Conservation (phyloP, 2,113 vertebrate species). For the Centropristis striata region DNA sequence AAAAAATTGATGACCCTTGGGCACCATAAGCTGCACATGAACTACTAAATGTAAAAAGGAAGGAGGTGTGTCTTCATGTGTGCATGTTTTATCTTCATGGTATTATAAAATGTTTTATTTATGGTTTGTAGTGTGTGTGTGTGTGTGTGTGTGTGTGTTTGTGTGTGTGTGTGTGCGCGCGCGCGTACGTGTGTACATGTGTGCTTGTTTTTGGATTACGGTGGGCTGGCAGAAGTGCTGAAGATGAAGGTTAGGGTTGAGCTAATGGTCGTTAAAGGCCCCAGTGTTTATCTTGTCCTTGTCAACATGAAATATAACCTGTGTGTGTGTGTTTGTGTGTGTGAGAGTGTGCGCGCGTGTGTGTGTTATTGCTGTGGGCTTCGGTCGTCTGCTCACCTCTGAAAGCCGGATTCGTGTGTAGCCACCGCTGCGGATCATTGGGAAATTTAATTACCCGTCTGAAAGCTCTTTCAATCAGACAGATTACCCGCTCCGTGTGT, state of each 20-base stretch:
- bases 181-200: conserved; percentile 1
- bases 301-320: conserved; percentile 81
- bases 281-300: conserved; percentile 80
- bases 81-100: conserved; percentile 37
- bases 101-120: conserved; percentile 50
- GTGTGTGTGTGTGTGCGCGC: conserved; percentile 18
- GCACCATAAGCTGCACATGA: neutral
- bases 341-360: conserved; percentile 27
- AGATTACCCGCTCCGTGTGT: conserved; percentile 73
- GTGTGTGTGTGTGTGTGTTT: conserved; percentile 7
- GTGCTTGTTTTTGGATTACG: conserved; percentile 49
- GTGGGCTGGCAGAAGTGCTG: conserved; percentile 50
- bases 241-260: conserved; percentile 74
- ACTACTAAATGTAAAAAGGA: neutral
- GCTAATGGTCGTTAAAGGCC: conserved; percentile 78
- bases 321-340: conserved; percentile 8
- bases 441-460: conserved; percentile 86
- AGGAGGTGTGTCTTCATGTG: neutral
- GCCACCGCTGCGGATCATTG: conserved; percentile 79
- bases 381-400: conserved; percentile 72
- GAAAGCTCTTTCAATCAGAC: conserved; percentile 86
- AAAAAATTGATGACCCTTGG: neutral
- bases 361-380: conserved; percentile 74
- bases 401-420: conserved; percentile 73
- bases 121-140: conserved; percentile 22